Evolutionary conservation across 2,113 vertebrate species (phyloP).

Genomic region (Xiphophorus hellerii): DNA sequence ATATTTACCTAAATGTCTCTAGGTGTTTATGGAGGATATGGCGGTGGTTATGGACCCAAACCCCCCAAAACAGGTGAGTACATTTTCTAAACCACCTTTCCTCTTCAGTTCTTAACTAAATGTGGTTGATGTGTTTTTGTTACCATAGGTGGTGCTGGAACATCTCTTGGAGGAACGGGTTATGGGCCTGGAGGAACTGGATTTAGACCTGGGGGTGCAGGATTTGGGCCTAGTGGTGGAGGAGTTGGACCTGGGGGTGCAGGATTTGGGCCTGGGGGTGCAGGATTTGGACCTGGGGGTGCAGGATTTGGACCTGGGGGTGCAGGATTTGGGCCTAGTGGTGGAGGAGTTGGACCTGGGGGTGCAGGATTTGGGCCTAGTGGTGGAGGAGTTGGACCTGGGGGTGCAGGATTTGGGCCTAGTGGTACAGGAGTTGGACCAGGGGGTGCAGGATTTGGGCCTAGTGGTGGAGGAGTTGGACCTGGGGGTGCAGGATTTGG

Average conservation of each 20-base stretch:
- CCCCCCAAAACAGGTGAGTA: slow-evolving; percentile 72
- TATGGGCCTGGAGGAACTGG: slow-evolving; percentile 40
- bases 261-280: slow-evolving; percentile 48
- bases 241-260: slow-evolving; percentile 45
- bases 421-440: too few relatives aligned
- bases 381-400: slow-evolving; percentile 6
- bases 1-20: neutral
- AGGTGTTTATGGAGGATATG: slow-evolving; percentile 66
- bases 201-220: slow-evolving; percentile 24
- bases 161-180: slow-evolving; percentile 35
- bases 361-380: slow-evolving; percentile 20
- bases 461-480: slow-evolving; percentile 21
- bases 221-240: neutral
- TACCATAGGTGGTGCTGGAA: slow-evolving; percentile 45
- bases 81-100: neutral
- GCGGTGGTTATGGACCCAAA: slow-evolving; percentile 64
- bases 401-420: slow-evolving; percentile 27
- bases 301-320: slow-evolving; percentile 24
- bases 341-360: slow-evolving; percentile 26
- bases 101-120: neutral
- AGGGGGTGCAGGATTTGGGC: slow-evolving; percentile 9
- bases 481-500: slow-evolving; percentile 42
- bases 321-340: slow-evolving; percentile 8
- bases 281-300: slow-evolving; percentile 30
- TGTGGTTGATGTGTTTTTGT: slow-evolving; percentile 2